Evolutionary conservation across 2,113 vertebrate genomes (phyloP).

Genomic region (Xenus cinereus): DNA sequence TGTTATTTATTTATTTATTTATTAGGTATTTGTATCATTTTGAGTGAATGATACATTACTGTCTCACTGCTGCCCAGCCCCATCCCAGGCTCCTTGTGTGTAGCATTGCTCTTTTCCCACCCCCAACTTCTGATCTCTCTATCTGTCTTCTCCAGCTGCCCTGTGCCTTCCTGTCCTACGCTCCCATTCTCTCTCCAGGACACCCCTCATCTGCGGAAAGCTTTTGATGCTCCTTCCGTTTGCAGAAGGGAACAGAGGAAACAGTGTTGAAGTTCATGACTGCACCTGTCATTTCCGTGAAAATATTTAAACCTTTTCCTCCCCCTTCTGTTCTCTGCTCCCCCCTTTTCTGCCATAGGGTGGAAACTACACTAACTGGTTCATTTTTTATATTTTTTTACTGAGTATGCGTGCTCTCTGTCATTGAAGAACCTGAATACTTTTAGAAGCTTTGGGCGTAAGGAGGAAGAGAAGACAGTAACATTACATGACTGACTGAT

Average conservation of each 20-base stretch:
- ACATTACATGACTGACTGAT: fast-evolving
- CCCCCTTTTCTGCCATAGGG: not conserved
- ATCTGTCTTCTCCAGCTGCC: not conserved
- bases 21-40: not conserved
- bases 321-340: not conserved
- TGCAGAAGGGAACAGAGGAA: not conserved
- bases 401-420: not conserved
- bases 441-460: not conserved
- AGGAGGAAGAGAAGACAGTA: not conserved
- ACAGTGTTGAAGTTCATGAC: not conserved
- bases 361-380: not conserved
- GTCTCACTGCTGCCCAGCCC: not conserved
- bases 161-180: not conserved
- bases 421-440: not conserved
- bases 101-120: not conserved
- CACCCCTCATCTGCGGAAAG: fast-evolving
- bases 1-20: not conserved
- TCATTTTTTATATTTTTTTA: not conserved
- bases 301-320: not conserved
- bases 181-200: not conserved
- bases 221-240: not conserved
- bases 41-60: not conserved
- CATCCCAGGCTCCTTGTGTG: not conserved
- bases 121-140: not conserved
- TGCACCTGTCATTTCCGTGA: not conserved